These are phyloP conservation scores for Tortricodes alternella DNA, from an alignment of 2,888 invertebrate genomes.

Conservation along the genomic window DNA sequence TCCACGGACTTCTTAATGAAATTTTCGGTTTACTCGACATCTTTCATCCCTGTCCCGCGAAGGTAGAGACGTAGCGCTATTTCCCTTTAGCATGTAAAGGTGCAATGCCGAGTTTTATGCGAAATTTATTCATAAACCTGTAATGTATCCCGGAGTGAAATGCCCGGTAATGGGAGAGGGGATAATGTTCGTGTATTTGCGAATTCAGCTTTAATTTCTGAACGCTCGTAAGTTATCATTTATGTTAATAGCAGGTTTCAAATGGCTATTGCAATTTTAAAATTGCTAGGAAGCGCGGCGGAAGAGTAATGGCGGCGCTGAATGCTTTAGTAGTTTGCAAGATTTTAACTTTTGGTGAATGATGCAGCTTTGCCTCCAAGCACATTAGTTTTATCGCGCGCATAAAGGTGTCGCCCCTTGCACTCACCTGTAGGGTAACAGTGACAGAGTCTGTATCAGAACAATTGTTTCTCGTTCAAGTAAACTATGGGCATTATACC, in stretches of 20 bases:
- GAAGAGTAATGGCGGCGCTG: conserved; percentile 11
- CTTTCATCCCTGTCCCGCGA: conserved; percentile 48
- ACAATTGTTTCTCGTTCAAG: too few species aligned
- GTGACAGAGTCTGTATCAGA: too few species aligned
- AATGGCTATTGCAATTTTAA: conserved; percentile 32
- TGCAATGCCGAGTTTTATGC: conserved; percentile 81
- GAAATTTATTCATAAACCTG: conserved; percentile 84
- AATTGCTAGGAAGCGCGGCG: conserved; percentile 14
- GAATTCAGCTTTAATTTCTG: conserved; percentile 69
- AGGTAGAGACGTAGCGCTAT: conserved; percentile 44
- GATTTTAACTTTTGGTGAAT: neutral
- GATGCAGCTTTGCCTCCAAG: too few species aligned
- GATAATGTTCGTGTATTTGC: conserved; percentile 69
- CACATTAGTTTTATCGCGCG: too few species aligned
- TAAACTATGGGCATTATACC: too few species aligned
- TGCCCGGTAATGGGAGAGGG: conserved; percentile 70
- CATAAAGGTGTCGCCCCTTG: too few species aligned
- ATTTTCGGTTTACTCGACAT: conserved; percentile 79
- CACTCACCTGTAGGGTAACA: too few species aligned
- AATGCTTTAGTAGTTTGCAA: conserved; percentile 5
- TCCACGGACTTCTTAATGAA: conserved; percentile 80
- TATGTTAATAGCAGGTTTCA: conserved; percentile 55
- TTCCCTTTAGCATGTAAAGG: conserved; percentile 71
- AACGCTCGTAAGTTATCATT: conserved; percentile 64
- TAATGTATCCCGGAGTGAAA: conserved; percentile 81